Conservation (phyloP, 2,888 invertebrate genomes). For the Tyria jacobaeae region DNA sequence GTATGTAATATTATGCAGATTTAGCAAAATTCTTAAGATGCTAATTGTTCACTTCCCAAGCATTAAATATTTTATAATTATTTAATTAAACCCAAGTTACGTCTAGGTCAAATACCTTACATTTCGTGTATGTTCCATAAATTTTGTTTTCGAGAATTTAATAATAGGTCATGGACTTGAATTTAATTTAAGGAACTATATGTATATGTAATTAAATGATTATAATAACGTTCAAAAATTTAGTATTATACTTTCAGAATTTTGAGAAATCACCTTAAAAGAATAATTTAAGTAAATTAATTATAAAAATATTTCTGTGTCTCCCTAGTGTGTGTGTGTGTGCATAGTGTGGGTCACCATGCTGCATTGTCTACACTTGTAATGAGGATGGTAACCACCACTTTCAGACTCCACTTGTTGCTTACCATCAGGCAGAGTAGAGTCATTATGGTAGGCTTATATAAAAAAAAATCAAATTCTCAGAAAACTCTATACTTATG, state of each 20-base stretch:
- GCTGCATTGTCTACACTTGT: neutral
- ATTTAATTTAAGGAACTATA: neutral
- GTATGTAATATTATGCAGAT: constrained; percentile 1
- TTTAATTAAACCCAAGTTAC: constrained; percentile 18
- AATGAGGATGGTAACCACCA: no score
- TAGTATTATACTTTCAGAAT: neutral
- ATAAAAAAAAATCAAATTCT: no score
- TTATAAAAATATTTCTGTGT: neutral
- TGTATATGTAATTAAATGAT: no score
- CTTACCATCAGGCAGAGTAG: no score
- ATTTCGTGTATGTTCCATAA: constrained; percentile 12
- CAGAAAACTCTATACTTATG: no score
- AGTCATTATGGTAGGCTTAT: no score
- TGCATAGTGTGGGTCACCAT: neutral
- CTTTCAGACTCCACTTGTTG: no score
- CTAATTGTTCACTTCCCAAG: constrained; percentile 1
- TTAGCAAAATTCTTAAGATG: constrained; percentile 7
- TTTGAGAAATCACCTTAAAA: neutral
- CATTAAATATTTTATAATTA: constrained; percentile 41
- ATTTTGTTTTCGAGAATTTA: constrained; percentile 11
- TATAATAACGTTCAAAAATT: neutral
- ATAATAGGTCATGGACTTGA: neutral
- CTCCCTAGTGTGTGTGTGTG: no score
- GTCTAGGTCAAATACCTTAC: constrained; percentile 37
- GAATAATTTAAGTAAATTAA: neutral